phyloP scores from a whole-genome alignment of 2,888 invertebrate genomes.

The Macrosoma leucophasiata region DNA sequence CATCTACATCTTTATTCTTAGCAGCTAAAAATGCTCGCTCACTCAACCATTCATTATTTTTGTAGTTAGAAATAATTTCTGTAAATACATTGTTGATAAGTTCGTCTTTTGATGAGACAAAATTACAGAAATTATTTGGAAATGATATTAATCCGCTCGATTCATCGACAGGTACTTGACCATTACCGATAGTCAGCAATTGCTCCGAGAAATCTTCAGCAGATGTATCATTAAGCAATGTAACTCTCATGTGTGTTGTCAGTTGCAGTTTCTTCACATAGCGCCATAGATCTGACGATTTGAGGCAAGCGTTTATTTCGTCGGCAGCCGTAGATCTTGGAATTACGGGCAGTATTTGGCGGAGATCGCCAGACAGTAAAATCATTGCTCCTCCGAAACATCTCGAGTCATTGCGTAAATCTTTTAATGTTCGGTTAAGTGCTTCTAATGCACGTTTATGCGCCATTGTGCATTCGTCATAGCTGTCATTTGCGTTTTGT shows the following conservation, averaged over 20 bases:
- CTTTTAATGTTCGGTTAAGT: conserved; percentile 24
- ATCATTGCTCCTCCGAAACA: conserved; percentile 20
- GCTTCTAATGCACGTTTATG: conserved; percentile 26
- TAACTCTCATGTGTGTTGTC: conserved; percentile 17
- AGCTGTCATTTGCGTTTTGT: no score
- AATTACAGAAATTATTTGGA: conserved; percentile 36
- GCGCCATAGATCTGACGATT: conserved; percentile 7
- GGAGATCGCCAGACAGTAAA: conserved; percentile 24
- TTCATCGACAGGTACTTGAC: conserved; percentile 31
- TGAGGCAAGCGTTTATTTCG: conserved; percentile 13
- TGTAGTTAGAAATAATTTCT: conserved; percentile 25
- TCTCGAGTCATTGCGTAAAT: conserved; percentile 22
- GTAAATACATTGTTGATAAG: conserved; percentile 26
- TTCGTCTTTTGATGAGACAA: conserved; percentile 24
- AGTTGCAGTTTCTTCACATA: conserved; percentile 20
- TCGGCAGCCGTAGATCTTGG: conserved; percentile 17
- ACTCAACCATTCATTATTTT: conserved; percentile 24
- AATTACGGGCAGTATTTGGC: conserved; percentile 21
- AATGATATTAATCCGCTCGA: conserved; percentile 37
- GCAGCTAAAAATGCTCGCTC: conserved; percentile 29
- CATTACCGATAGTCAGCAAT: conserved; percentile 40
- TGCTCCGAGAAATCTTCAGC: conserved; percentile 35
- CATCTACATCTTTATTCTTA: conserved; percentile 39
- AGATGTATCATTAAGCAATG: conserved; percentile 25
- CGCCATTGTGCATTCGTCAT: conserved; percentile 22